Conservation (phyloP, 2,113 vertebrate species). For the Atlantisia rogersi region DNA sequence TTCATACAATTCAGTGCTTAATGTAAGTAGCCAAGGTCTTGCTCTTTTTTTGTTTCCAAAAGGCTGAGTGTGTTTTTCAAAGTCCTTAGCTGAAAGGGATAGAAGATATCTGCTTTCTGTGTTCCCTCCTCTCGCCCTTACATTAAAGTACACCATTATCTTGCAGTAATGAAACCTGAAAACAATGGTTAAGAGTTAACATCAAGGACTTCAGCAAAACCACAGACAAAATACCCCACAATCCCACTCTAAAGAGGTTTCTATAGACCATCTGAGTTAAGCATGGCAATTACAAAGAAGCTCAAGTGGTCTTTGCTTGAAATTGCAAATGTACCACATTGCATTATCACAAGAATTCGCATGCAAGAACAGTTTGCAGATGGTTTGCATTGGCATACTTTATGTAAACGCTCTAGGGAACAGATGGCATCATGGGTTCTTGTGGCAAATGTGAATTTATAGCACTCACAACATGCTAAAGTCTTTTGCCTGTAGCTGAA, state of each 20-base stretch:
- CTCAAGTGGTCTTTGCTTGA: slow-evolving; percentile 71
- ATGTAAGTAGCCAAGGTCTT: background rate
- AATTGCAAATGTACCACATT: slow-evolving; percentile 70
- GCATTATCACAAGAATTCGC: slow-evolving; percentile 60
- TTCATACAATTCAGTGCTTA: background rate
- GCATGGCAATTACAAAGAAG: slow-evolving; percentile 69
- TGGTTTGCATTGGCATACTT: slow-evolving; percentile 71
- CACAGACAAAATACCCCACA: background rate
- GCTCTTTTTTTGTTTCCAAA: background rate
- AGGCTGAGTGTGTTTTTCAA: background rate
- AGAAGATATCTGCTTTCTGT: background rate
- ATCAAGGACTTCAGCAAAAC: slow-evolving; percentile 42
- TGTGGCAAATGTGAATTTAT: slow-evolving; percentile 74
- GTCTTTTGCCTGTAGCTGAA: slow-evolving; percentile 65
- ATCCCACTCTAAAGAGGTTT: slow-evolving; percentile 44
- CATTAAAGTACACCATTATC: background rate
- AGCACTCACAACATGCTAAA: slow-evolving; percentile 42
- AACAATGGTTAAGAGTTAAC: slow-evolving; percentile 38
- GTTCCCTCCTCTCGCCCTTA: background rate
- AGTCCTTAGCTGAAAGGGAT: background rate
- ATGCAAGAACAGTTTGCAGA: slow-evolving; percentile 72
- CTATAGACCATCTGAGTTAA: slow-evolving; percentile 62
- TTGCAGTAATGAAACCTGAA: background rate
- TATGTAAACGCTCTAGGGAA: slow-evolving; percentile 74
- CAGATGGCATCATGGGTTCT: slow-evolving; percentile 74